phyloP scores from a whole-genome alignment of 2,888 invertebrate species.

The Polyommatus iphigenia region DNA sequence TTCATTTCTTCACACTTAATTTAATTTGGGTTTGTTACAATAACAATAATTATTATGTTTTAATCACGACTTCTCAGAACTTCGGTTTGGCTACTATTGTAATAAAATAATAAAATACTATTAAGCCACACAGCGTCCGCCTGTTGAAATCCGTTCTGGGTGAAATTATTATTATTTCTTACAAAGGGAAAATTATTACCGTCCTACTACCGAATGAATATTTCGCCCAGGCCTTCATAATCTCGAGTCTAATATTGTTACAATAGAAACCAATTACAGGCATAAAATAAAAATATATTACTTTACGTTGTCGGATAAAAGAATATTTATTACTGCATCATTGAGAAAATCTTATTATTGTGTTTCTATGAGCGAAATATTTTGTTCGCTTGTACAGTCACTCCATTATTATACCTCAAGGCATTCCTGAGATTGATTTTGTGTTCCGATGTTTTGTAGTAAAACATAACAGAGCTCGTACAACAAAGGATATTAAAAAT shows the following conservation, averaged over 20 bases:
- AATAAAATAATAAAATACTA: not conserved
- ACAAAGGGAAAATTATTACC: constrained; percentile 27
- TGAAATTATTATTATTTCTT: constrained; percentile 13
- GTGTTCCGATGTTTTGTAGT: not conserved
- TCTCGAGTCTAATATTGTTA: constrained; percentile 22
- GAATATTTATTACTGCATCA: constrained; percentile 23
- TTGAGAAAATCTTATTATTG: constrained; percentile 14
- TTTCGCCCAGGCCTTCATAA: constrained; percentile 22
- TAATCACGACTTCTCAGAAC: not conserved
- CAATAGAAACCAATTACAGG: constrained; percentile 29
- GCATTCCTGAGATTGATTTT: not conserved
- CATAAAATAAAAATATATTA: constrained; percentile 29
- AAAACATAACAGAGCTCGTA: not conserved
- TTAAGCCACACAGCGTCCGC: not conserved
- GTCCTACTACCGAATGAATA: constrained; percentile 4
- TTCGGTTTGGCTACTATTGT: not conserved
- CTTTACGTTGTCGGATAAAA: constrained; percentile 5
- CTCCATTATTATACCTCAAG: constrained; percentile 14
- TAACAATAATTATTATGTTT: not conserved
- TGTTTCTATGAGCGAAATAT: constrained; percentile 7
- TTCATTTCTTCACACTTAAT: too few relatives aligned
- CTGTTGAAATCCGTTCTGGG: not conserved
- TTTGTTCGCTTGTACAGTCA: not conserved
- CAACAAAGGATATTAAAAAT: not conserved
- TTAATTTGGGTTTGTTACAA: not conserved